These are phyloP conservation scores for Ovis aries DNA, from an alignment of 2,113 vertebrate genomes.

Conservation along the genomic window ARS-UI_Ramb_v3.0 NC_056071.1:65521501-65522000, in stretches of 20 bases:
- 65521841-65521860: not conserved
- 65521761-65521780: too few species aligned
- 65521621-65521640: not conserved
- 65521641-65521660: not conserved
- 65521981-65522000: not conserved
- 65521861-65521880: not conserved
- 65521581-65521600: not conserved
- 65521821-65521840: not conserved
- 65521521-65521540: not conserved
- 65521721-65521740: not conserved
- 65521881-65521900: not conserved
- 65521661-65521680: fast-evolving
- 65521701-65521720: not conserved
- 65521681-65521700: not conserved
- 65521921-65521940: not conserved
- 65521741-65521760: not conserved
- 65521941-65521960: not conserved
- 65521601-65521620: not conserved
- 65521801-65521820: not conserved
- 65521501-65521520: not conserved
- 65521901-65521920: not conserved
- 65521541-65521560: not conserved
- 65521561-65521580: not conserved
- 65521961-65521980: not conserved
- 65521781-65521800: not conserved